These are phyloP conservation scores for Cossypha niveicapilla DNA, from an alignment of 2,797 vertebrate genomes.

Conservation along the genomic window DNA sequence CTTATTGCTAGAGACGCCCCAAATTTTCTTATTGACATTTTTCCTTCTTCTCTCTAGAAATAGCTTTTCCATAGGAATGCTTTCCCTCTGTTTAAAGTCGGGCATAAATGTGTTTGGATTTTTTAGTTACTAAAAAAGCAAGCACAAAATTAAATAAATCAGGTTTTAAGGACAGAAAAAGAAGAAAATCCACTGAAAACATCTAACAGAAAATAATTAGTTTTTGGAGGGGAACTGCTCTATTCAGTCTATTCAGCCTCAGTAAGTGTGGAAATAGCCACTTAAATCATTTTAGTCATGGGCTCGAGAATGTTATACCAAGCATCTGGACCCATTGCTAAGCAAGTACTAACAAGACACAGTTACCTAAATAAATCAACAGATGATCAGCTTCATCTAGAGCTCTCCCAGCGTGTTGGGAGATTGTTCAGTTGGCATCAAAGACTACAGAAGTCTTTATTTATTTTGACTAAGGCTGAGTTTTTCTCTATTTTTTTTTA, in stretches of 20 bases:
- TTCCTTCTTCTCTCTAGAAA: neutral
- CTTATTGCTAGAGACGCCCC: neutral
- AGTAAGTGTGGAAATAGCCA: neutral
- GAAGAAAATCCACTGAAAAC: neutral
- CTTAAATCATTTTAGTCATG: neutral
- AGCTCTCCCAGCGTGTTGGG: neutral
- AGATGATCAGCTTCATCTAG: neutral
- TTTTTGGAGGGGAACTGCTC: neutral
- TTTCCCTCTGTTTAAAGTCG: neutral
- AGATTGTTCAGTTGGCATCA: neutral
- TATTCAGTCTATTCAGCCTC: neutral
- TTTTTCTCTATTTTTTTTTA: neutral
- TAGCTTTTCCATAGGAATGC: neutral
- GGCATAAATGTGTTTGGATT: neutral
- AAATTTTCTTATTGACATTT: neutral
- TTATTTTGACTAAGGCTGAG: neutral
- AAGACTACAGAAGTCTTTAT: neutral
- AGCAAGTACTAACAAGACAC: neutral
- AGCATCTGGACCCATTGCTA: neutral
- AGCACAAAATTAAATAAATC: neutral
- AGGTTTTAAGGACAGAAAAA: neutral
- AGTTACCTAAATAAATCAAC: slow-evolving; percentile 10
- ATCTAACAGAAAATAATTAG: neutral
- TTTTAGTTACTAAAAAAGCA: neutral
- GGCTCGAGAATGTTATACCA: slow-evolving; percentile 5